Base-by-base conservation (phyloP, 92 coral and sea anemone genomes). In the Palythoa caribaeorum region DNA sequence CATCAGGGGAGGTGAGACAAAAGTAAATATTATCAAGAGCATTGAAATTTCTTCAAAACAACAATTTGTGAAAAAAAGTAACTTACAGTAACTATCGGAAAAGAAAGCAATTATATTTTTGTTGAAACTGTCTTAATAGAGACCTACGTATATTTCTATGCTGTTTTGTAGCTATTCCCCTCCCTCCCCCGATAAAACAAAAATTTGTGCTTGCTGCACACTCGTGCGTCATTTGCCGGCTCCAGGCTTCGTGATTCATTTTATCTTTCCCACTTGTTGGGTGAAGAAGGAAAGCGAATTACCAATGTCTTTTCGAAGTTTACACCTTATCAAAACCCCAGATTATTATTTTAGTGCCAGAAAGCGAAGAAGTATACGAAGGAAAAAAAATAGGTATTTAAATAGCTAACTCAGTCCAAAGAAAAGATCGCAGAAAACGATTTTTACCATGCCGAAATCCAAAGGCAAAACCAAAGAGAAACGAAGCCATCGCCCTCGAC, bases 231-330 rank as follows among this genome's bases (percentile, higher is more conserved):
- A 80, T 65, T 63, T 44, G 59, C 86, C 75, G 86, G 75, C 52
- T 51, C 86, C 72, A 81, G 86, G 86, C 86, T 81, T 80, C 85
- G 21, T 50, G 13, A 14, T 66, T 83, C 65, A 87, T 90, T 91
- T 84, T 83, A 84, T 75, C 89, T 87, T 93, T 94, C 96, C 99
- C 99, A 95, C 94, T 95, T 91, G 98, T 88, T 95, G 99, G 98
- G 99, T 91, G 77, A 94, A 83, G 94, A 86, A 91, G 94, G 53
- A 73, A 88, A 77, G 54, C 83, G 75, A 48, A 79, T 87, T 95
- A 88, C 96, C 94, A 90, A 95, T 95, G 98, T 93, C 90, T 93
- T 93, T 93, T 89, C 94, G 78, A 87, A 92, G 89, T 90, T 81
- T 80, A 50, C 88, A 93, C 73, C 90, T 78, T 76, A 78, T 88